Conservation (phyloP, 53 echinoderm and acorn worm genomes). For the Crossaster papposus region DNA sequence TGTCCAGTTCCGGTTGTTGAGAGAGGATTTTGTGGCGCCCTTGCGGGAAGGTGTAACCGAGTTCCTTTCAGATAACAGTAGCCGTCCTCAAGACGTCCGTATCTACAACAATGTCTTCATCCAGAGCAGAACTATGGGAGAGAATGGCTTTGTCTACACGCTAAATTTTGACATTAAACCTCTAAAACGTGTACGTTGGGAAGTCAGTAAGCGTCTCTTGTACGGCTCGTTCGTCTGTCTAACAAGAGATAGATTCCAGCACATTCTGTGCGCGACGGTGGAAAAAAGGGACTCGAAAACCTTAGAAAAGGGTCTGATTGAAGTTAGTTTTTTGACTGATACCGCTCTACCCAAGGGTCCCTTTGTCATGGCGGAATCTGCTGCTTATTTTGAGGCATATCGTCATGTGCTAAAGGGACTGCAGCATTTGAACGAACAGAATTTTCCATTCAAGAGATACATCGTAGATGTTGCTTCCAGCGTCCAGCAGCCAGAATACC, state of each 20-base stretch:
- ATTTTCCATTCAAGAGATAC: conserved; percentile 72
- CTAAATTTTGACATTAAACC: conserved; percentile 58
- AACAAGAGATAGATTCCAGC: conserved; percentile 72
- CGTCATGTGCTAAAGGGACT: conserved; percentile 79
- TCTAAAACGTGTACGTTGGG: conserved; percentile 69
- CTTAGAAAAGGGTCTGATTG: conserved; percentile 63
- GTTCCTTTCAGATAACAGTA: conserved; percentile 30
- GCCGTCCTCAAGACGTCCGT: conserved; percentile 45
- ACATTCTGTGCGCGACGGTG: conserved; percentile 74
- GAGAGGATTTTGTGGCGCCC: conserved; percentile 85
- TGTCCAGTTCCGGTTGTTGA: conserved; percentile 86
- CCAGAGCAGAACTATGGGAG: conserved; percentile 4
- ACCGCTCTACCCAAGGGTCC: background rate
- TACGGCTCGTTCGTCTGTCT: conserved; percentile 82
- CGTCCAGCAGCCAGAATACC: conserved; percentile 64
- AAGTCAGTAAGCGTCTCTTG: conserved; percentile 75
- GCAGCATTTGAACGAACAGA: conserved; percentile 61
- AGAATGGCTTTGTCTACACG: conserved; percentile 5
- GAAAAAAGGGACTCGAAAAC: conserved; percentile 69
- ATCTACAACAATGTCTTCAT: conserved; percentile 54
- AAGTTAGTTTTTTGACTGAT: conserved; percentile 56
- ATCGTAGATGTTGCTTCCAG: conserved; percentile 61
- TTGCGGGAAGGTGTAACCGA: conserved; percentile 75
- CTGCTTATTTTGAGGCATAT: conserved; percentile 92
- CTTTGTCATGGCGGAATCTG: conserved; percentile 89